Evolutionary conservation across 37 sponge, comb jelly and placozoan species (phyloP), one percentile per base, ranked within the genome.

Genomic region (Dysidea cf. avara): DNA sequence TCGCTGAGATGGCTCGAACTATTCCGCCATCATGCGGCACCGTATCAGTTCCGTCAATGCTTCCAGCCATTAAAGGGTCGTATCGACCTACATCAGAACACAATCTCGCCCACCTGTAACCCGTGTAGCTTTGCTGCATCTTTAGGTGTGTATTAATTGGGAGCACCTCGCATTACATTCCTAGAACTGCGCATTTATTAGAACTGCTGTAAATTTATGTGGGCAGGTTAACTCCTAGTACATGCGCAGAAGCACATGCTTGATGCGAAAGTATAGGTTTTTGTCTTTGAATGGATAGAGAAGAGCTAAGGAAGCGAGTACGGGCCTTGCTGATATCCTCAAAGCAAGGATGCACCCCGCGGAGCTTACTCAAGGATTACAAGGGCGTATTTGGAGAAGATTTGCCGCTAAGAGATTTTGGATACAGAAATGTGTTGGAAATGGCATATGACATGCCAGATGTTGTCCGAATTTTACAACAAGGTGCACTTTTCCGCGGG

Each of bases 21-120:
- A 95, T 79, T 20, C 74, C 99, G 6, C 72, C 67, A 68, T 98
- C 99, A 53, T 98, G 99, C 5, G 99, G 93, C n/a, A 66, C 32
- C 0, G 64, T 65, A 56, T 95, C 99, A 53, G 99, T 98, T 25
- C 96, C 96, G 62, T 98, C 99, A 51, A 98, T 98, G 54, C 99
- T 98, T 3, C 99, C 99, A 2, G 92, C 83, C 75, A 65, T 74
- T 13, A 98, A 80, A 14, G 99, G 93, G 56, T 86, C 77, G 68
- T 98, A 98, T 11, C 50, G 53, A 3, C 86, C 86, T 28, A 70
- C 55, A 0, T 89, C 90, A 1, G 76, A 72, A 7, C 68, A 66
- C 46, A 68, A 28, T 16, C 74, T 80, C 7, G 74, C 67, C 86
- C 86, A 86, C 53, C 16, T 50, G 18, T 16, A 50, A 50, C n/a